Base-by-base conservation (phyloP, 2,113 vertebrate genomes). In the Notiomystis cincta region DNA sequence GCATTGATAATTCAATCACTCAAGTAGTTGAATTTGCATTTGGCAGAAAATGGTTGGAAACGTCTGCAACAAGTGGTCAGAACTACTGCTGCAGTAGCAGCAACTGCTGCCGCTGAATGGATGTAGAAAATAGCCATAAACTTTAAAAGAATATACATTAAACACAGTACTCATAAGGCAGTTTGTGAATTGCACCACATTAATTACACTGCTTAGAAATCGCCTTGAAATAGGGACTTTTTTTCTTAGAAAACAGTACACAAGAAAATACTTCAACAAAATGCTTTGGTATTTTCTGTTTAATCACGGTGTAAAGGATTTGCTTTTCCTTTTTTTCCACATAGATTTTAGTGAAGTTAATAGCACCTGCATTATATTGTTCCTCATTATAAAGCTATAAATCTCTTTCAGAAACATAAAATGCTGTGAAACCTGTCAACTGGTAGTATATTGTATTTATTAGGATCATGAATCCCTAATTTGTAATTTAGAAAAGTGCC, bases 331-430 rank as follows among this genome's bases (percentile, higher is more conserved):
- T 57, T 89, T 89, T 87, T 88, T 89, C 30, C 2, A 8, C 25
- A 4, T 66, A 84, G 47, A 37, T 85, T 87, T 83, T 78, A 51
- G 31, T 67, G 56, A 57, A 42, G 53, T 91, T 92, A 91, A 57
- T 88, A 91, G 58, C 87, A 87, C 71, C 71, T 95, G 69, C 48
- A 77, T 61, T 88, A 25, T 84, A 81, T 93, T 91, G 58, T 81
- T 91, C 61, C 47, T 95, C 78, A 84, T 93, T 96, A 86, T 95
- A 97, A 95, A 90, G 17, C 30, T 88, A 87, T 94, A 96, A 92
- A 94, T 96, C 75, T 86, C 65, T 79, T 92, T 95, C 53, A 81
- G 88, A 92, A 91, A n/a, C 65, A 84, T 79, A 84, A 90, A 93
- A 70, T 73, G 71, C 73, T 65, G 28, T 58, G 50, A 92, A 70